Percentiles rank a stretch among this genome's conserved stretches.
Evolutionary conservation across 1,140 invertebrate genomes (phyloP).

Genomic region (Caenorhabditis tropicalis): DNA sequence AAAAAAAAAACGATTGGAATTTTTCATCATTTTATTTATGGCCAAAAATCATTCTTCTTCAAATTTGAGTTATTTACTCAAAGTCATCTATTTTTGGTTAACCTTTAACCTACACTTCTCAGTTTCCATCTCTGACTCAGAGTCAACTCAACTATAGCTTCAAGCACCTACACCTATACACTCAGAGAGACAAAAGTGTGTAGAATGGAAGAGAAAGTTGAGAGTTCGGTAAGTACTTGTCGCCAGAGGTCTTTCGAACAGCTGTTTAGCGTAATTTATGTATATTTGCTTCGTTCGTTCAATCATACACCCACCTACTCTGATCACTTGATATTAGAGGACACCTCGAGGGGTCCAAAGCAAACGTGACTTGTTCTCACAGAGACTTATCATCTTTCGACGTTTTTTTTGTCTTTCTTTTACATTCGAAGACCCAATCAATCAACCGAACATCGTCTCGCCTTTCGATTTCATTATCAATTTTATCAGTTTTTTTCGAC

Average conservation of each 20-base stretch:
- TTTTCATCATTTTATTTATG: no score
- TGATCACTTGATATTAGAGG: slow-evolving; percentile 27
- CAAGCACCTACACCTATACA: not conserved
- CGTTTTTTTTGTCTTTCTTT: not conserved
- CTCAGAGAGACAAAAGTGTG: not conserved
- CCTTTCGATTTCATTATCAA: not conserved
- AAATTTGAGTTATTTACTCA: no score
- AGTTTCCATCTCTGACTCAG: not conserved
- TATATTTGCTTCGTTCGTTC: slow-evolving; percentile 15
- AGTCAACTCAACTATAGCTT: slow-evolving; percentile 5
- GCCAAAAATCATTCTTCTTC: no score
- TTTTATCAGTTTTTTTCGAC: not conserved
- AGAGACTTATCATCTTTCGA: slow-evolving; percentile 16
- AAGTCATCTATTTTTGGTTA: not conserved
- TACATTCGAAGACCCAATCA: not conserved
- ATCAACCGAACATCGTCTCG: slow-evolving; percentile 24
- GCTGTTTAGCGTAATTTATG: slow-evolving; percentile 32
- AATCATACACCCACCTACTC: slow-evolving; percentile 19
- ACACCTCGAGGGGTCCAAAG: slow-evolving; percentile 20
- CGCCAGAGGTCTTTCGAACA: not conserved
- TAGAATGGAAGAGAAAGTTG: not conserved
- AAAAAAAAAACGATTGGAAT: no score
- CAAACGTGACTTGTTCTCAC: slow-evolving; percentile 31
- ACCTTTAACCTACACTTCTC: not conserved
- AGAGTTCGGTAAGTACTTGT: slow-evolving; percentile 7